Base-by-base conservation (phyloP, 1,140 invertebrate genomes). In the Dendroctonus ponderosae region DNA sequence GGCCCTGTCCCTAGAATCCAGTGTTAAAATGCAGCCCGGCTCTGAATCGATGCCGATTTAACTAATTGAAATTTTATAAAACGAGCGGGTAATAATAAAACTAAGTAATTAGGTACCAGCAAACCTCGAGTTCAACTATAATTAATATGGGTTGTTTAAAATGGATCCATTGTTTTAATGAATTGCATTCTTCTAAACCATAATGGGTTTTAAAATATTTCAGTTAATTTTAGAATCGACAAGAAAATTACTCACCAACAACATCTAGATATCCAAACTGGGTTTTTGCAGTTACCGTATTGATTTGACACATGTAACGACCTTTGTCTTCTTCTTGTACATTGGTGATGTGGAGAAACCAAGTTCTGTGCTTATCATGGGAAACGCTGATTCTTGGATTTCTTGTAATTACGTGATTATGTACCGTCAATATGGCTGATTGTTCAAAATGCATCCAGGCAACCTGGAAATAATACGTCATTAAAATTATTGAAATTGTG, bases 381-480 rank as follows among this genome's bases (percentile, higher is more conserved):
- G 91, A 90, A 44, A 96, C 92, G 76, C 88, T 91, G 75, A 97
- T 94, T 68, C 94, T 85, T 37, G 92, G 91, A 82, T 96, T 96
- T 66, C 92, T 84, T 15, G 93, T 95, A 72, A 96, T 95, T 72
- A 96, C 92, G 80, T 94, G 91, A 79, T 90, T 92, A 78, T 95
- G 92, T 26, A 96, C 92, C 12, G 93, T 94, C 73, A 96, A 81
- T 73, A 96, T 95, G 41, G 94, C 91, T 42, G 93, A 94, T 78
- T 94, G 93, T 77, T 97, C 94, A 78, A 94, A 94, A 77, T 95
- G 89, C 88, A 96, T 94, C 92, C 93, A 95, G 62, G 93, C 94
- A 58, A 96, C 91, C 93, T 95, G 82, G 56, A 85, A 82, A 26
- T 26, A 26, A 26, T 26, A 26, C 26, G 26, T 26, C 1, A 26